Base-by-base conservation (phyloP, 2,888 invertebrate genomes). In the Lycophotia porphyrea region DNA sequence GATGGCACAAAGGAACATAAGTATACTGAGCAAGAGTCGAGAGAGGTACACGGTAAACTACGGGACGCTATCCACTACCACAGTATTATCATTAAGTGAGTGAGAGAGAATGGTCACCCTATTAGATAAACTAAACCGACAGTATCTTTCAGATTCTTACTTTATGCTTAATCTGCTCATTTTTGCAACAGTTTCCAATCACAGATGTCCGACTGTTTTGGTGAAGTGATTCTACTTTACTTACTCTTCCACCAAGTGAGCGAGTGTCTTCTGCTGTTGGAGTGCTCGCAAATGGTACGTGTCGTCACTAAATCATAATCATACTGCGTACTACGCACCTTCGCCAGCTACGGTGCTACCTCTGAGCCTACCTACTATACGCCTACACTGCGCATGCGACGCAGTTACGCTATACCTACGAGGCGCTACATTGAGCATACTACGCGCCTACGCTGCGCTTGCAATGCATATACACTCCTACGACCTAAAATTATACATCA, bases 261-360 rank as follows among this genome's bases (percentile, higher is more conserved):
- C 44, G 79, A 78, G 36, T 88, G 88, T 55, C 70, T 88, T 34
- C 39, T 87, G 49, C 69, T 88, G 49, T 49, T 88, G 24, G 87
- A 86, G 34, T 77, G 82, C 27, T 84, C 86, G 18, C 73, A 80
- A 67, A 71, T 85, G 81, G 88, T 88, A 65, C 24, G 82, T 77
- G 2, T 47, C 15, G 3, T 63, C 36, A 8, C 9, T 31, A 31
- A n/a, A n/a, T 18, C 58, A 18, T 27, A 55, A 55, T 18, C 18
- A 55, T 15, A 3, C 15, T 61, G 2, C n/a, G 5, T 44, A 44
- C 5, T 18, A 24, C 13, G 24, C 42, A 21, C 13, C 21, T 44
- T 31, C 31, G 24, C 31, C n/a, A n/a, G n/a, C n/a, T n/a, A n/a
- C n/a, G 1, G 44, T 4, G 21, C 31, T 66, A 66, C 31, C n/a